A percentile compares a stretch with the other conserved stretches of the same genome.
phyloP scores from a whole-genome alignment of 2,113 vertebrate species.

The Isichthys henryi region DNA sequence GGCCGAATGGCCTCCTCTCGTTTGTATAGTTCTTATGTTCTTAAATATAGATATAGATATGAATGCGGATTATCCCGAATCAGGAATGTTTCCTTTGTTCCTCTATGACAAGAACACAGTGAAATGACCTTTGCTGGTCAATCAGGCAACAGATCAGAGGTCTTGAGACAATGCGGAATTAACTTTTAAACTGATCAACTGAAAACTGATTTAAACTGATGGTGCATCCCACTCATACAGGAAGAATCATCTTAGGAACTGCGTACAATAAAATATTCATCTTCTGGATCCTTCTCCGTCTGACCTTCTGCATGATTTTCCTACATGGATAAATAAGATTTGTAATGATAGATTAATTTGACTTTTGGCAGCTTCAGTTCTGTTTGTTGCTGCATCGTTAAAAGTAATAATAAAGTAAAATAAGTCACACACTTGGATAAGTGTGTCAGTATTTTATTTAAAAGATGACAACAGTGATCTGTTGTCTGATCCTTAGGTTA shows the following conservation, averaged over 20 bases:
- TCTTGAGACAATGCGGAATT: neutral
- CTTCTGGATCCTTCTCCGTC: neutral
- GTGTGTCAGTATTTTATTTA: neutral
- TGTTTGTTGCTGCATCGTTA: neutral
- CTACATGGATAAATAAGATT: neutral
- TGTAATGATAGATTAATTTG: neutral
- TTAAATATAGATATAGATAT: neutral
- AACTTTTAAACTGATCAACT: neutral
- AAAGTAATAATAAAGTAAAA: neutral
- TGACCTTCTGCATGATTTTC: neutral
- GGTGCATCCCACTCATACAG: neutral
- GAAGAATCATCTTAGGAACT: neutral
- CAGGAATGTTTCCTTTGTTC: neutral
- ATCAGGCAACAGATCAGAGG: neutral
- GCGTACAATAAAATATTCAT: neutral
- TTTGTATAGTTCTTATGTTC: too few species aligned
- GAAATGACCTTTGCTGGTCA: neutral
- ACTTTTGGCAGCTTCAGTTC: neutral
- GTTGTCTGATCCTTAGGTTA: neutral
- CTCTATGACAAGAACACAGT: neutral
- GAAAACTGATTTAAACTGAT: neutral
- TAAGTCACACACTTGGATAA: neutral
- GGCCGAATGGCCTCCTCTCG: too few species aligned
- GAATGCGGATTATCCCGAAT: neutral
- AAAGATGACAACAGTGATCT: neutral